Base-by-base conservation (phyloP, 1,140 invertebrate genomes). In the Hyphantria cunea region DNA sequence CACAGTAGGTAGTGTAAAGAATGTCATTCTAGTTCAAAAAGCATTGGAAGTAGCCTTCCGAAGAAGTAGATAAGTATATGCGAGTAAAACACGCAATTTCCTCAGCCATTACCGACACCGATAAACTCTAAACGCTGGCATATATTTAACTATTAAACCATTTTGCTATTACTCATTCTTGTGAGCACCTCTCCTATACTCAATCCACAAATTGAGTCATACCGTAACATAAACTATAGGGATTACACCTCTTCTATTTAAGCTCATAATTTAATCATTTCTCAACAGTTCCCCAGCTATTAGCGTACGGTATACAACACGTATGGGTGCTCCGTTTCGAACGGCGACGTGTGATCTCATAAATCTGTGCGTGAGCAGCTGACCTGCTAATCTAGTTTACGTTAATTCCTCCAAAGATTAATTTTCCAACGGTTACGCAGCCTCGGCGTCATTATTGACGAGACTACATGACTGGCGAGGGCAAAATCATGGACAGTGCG, bases 301-400 rank as follows among this genome's bases (percentile, higher is more conserved):
- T 45, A 58, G 39, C 15, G 13, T 45, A 58, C 11, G 17, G 11
- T 9, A n/a, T 12, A 37, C 34, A 34, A 8, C 50, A 50, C 17
- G 52, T 47, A 53, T 54, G 52, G 62, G 62, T 64, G 67, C 62
- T 65, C 63, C 55, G 67, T 60, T 34, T 13, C 52, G 48, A 63
- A 48, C 65, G 65, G 33, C 54, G 55, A 58, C 55, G 55, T 58
- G 53, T 59, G 59, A 62, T 66, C 64, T 63, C 68, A 70, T 66
- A 70, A 66, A 70, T 66, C 37, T 60, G 41, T 39, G 34, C 61
- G 39, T 62, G 50, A 65, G 47, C 68, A 70, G 66, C 55, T 64
- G 69, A 66, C 69, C 69, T 64, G 61, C 32, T 71, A 55, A 68
- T 71, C 69, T 54, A 71, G 60, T 71, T 71, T 68, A 64, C 60